Base-by-base conservation (phyloP, 2,888 invertebrate genomes). In the Isoperla grammatica region DNA sequence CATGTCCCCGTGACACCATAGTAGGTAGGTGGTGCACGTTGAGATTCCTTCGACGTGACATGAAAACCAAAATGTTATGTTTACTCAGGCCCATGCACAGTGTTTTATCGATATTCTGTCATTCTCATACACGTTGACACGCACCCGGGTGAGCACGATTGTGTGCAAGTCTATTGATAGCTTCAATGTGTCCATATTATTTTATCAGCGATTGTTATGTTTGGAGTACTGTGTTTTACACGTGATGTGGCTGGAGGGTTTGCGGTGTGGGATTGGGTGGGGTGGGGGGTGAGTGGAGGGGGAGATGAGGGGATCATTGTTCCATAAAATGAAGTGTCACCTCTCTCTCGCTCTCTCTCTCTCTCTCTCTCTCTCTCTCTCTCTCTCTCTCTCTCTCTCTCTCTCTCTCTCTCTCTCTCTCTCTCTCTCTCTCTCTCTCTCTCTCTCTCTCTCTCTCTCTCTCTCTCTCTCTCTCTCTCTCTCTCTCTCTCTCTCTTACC, bases 201-300 rank as follows among this genome's bases (percentile, higher is more conserved):
- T 50, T 50, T 50, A 50, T 50, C 29, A 50, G 11, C 35, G 12
- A 50, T 50, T 50, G 29, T 23, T 22, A 29, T 50, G 49, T 35
- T 50, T 50, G 29, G 13, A 50, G 49, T 50, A 50, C 15, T 50
- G 49, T 50, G 49, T 50, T 35, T 11, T 29, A 50, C 35, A 50
- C 29, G 49, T 29, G 29, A 15, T 46, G 22, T 8, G 29, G 29
- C 29, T 29, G 29, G 29, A 29, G 29, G 29, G 29, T 29, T 29
- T 29, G 29, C 29, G 46, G 19, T 46, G 46, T 17, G 46, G 46
- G 12, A 43, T 43, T 19, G 43, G 15, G 43, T 11, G 15, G 43
- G 43, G 5, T 6, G n/a, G n/a, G n/a, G n/a, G 43, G 4, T 19
- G 17, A 13, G 8, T 13, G 13, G 43, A 43, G 19, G 2, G 15